Base-by-base conservation (phyloP, 2,113 vertebrate genomes). In the Rhizomys pruinosus region DNA sequence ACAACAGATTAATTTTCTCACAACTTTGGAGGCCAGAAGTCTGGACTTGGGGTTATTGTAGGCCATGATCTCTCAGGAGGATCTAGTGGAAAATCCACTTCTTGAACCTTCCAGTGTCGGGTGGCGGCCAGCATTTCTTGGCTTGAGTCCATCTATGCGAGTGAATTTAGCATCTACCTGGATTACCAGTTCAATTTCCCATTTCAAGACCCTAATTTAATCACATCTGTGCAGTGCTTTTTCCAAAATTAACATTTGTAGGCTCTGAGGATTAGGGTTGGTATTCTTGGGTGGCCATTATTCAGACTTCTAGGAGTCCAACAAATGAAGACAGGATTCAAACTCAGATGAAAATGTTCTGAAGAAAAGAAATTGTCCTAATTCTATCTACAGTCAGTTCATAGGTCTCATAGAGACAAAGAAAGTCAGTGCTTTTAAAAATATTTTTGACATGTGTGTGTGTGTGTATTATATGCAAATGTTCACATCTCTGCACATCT, bases 1-100 rank as follows among this genome's bases (percentile, higher is more conserved):
- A 88, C 37, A 55, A 20, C 10, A 88, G 59, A 63, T 78, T 68
- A 17, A 47, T 88, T 96, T 93, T 89, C 44, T 95, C 20, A 85
- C 10, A 64, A 17, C 89, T 73, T 2, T 85, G 39, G 77, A 95
- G 82, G 55, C 68, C 44, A 55, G 20, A 63, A 81, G 34, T 81
- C 20, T 87, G 52, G 82, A 74, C 55, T 68, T 66, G 87, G 78
- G 68, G 17, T 78, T 74, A 72, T 4, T 0, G 29, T 82, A 93
- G 39, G 34, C 23, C 7, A 2, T 29, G 17, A 15, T 59, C 68
- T 92, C 81, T 92, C n/a, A 7, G 34, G 34, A 69, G 22, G 5
- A 64, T 69, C 29, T 3, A 71, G 16, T 20, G 11, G 32, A 76
- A 71, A 91, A 86, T 89, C 7, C 19, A 27, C 34, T n/a, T 85